Conservation (phyloP, 1,140 invertebrate genomes). For the Battus philenor region DNA sequence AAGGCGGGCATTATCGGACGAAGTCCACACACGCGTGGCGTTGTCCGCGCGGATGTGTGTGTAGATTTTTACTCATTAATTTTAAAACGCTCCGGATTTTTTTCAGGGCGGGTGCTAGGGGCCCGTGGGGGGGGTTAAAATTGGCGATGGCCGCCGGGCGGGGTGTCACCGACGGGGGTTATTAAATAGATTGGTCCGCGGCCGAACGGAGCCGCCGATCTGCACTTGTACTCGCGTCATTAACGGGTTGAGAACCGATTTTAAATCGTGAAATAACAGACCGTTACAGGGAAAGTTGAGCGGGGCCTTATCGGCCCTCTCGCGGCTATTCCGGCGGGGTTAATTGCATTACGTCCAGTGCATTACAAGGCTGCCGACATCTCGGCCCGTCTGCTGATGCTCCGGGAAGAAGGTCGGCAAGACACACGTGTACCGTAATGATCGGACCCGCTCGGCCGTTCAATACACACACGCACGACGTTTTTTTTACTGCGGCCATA, state of each 20-base stretch:
- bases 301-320: constrained; percentile 61
- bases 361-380: constrained; percentile 34
- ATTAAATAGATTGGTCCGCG: constrained; percentile 77
- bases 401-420: constrained; percentile 17
- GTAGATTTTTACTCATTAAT: constrained; percentile 77
- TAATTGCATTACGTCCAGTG: constrained; percentile 62
- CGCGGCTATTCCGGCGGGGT: constrained; percentile 51
- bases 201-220: constrained; percentile 72
- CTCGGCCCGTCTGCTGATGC: constrained; percentile 27
- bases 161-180: constrained; percentile 73
- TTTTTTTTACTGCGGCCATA: constrained; percentile 59
- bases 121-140: constrained; percentile 64
- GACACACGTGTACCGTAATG: constrained; percentile 19
- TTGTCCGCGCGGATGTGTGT: constrained; percentile 58
- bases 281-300: constrained; percentile 73
- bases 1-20: constrained; percentile 63
- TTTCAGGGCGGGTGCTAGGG: constrained; percentile 73
- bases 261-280: constrained; percentile 73
- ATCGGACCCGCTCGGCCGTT: constrained; percentile 21
- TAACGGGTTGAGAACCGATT: constrained; percentile 77
- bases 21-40: constrained; percentile 46
- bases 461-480: constrained; percentile 48
- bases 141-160: constrained; percentile 73
- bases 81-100: constrained; percentile 77
- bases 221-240: constrained; percentile 75